Conservation (phyloP, 2,888 invertebrate species). For the Sipha maydis region DNA sequence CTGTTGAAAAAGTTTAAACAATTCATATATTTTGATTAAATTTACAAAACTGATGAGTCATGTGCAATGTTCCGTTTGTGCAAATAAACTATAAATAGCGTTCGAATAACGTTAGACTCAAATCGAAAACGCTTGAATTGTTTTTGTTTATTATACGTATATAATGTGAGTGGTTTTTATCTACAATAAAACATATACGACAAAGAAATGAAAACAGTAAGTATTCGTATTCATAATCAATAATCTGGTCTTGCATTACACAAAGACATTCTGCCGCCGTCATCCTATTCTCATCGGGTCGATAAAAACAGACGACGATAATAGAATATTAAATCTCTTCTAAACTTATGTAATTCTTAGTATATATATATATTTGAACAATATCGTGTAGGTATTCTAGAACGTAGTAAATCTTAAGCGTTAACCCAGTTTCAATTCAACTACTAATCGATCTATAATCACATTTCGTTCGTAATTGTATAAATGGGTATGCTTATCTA, state of each 20-base stretch:
- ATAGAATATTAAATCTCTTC: slow-evolving; percentile 11
- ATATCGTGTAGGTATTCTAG: not conserved
- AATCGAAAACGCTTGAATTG: not conserved
- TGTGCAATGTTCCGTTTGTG: not conserved
- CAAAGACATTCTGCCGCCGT: not conserved
- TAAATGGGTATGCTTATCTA: not conserved
- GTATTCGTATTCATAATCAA: slow-evolving; percentile 7
- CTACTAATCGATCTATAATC: slow-evolving; percentile 33
- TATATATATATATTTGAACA: not conserved
- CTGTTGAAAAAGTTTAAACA: not conserved
- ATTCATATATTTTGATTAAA: not conserved
- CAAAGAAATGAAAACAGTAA: not conserved
- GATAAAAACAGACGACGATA: not conserved
- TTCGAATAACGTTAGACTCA: not conserved
- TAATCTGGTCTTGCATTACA: not conserved
- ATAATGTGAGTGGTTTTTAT: not conserved
- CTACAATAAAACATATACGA: not conserved
- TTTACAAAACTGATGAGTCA: not conserved
- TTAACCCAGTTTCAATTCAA: slow-evolving; percentile 37
- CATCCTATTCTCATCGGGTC: not conserved
- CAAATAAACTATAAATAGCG: not conserved
- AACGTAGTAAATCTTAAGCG: not conserved
- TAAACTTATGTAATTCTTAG: slow-evolving; percentile 31
- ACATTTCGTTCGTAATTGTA: slow-evolving; percentile 34
- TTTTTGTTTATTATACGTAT: not conserved